Evolutionary conservation across 1,140 invertebrate genomes (phyloP), one percentile per base, ranked within the genome.

Genomic region (Lucilia cuprina): DNA sequence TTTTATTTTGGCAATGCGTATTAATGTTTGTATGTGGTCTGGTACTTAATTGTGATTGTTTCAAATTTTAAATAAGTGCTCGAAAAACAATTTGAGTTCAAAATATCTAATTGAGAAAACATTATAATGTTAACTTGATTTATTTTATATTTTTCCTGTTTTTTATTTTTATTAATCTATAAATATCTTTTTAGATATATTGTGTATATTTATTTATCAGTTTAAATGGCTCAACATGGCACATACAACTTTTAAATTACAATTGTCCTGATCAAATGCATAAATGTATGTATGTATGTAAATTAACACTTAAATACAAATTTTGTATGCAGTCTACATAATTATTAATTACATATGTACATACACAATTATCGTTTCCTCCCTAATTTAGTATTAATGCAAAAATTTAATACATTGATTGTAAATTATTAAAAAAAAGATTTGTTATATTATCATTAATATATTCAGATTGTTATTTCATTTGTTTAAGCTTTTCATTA

Each of bases 81-180:
- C 17, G 13, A 70, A 21, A 21, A 70, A 70, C 65, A 55, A 55
- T 25, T 70, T 70, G 65, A 70, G 5, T 21, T 70, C 7, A 25
- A 70, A 70, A 25, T 70, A 70, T 7, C 17, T n/a, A 60, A 60
- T 60, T 70, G 21, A 17, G 5, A 55, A 70, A 70, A 65, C 60
- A 65, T 65, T 25, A 21, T 70, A 70, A 70, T 70, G 65, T 70
- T 70, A 70, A 70, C 65, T 70, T 70, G 9, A 55, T 55, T 55
- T 5, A 55, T 55, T 55, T 55, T 55, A 55, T 55, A n/a, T 14
- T 17, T 70, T 25, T 70, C 7, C n/a, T 65, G 8, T 19, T 65
- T 7, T 65, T 65, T 65, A n/a, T 65, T 65, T 65, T 65, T 65
- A 65, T n/a, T n/a, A n/a, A 19, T n/a, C 17, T 19, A n/a, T 65